Conservation (phyloP, 2,888 invertebrate genomes). For the Himalopsyche anomala region DNA sequence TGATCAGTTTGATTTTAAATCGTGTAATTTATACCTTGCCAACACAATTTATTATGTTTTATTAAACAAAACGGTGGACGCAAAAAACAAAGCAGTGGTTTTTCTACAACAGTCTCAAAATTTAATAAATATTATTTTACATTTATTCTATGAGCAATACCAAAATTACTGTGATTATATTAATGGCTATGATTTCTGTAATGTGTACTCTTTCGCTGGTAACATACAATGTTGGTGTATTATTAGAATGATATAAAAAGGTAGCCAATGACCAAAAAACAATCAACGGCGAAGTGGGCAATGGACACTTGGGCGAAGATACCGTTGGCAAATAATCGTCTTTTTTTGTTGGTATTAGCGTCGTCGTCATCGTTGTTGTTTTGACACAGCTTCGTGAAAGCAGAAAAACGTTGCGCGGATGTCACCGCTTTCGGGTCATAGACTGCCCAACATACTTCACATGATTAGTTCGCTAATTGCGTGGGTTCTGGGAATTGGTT, state of each 20-base stretch:
- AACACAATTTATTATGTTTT: too few relatives aligned
- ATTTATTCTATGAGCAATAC: too few relatives aligned
- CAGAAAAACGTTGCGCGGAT: neutral
- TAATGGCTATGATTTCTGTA: neutral
- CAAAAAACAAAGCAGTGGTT: too few relatives aligned
- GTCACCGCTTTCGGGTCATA: neutral
- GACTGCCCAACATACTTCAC: slow-evolving; percentile 17
- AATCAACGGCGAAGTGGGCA: neutral
- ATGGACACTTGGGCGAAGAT: slow-evolving; percentile 33
- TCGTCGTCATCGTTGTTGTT: neutral
- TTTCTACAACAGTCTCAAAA: too few relatives aligned
- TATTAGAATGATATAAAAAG: neutral
- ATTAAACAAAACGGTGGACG: too few relatives aligned
- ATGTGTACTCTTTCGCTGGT: neutral
- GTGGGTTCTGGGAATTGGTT: neutral
- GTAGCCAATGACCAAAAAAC: neutral
- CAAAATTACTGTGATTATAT: too few relatives aligned
- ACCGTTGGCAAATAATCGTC: neutral
- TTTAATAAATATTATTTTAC: too few relatives aligned
- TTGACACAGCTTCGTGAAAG: neutral
- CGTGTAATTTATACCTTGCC: too few relatives aligned
- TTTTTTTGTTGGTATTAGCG: neutral
- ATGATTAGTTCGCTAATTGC: slow-evolving; percentile 26
- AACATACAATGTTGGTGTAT: neutral
- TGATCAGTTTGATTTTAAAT: too few relatives aligned